Conservation (phyloP, 37 sponge, comb jelly and placozoan species). For the Halisarca cf. caerulea region DNA sequence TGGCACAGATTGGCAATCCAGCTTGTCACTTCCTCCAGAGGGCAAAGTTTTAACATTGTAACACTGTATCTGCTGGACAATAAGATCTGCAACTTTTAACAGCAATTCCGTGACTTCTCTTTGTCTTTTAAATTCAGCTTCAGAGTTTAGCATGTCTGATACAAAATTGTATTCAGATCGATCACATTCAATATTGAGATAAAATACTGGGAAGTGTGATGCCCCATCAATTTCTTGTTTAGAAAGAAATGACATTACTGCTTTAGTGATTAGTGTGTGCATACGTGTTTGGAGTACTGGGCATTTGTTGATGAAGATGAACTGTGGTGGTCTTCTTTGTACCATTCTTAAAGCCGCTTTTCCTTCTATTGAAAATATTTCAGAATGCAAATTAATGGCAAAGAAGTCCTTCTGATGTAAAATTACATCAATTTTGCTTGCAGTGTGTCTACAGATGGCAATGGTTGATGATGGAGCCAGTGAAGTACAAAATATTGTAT, state of each 20-base stretch:
- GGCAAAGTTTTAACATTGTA: neutral
- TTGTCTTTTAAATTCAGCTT: constrained; percentile 13
- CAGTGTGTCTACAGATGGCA: neutral
- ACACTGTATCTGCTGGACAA: neutral
- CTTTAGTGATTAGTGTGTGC: constrained; percentile 33
- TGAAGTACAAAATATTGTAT: neutral
- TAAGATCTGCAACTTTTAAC: neutral
- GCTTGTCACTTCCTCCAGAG: no score
- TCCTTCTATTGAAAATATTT: neutral
- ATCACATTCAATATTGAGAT: constrained; percentile 7
- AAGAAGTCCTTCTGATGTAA: neutral
- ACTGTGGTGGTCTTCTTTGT: constrained; percentile 52
- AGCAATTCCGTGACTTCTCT: neutral
- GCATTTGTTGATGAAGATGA: constrained; percentile 66
- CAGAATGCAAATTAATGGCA: neutral
- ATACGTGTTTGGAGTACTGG: constrained; percentile 54
- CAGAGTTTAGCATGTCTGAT: neutral
- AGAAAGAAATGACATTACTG: neutral
- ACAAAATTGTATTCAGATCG: neutral
- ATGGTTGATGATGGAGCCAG: neutral
- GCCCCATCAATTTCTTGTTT: neutral
- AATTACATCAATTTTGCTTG: neutral
- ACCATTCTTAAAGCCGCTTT: neutral
- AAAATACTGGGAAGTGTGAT: neutral
- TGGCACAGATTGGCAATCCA: no score